Evolutionary conservation across 2,888 invertebrate species (phyloP), one percentile per base, ranked within the genome.

Genomic region (Heterodera filipjevi): DNA sequence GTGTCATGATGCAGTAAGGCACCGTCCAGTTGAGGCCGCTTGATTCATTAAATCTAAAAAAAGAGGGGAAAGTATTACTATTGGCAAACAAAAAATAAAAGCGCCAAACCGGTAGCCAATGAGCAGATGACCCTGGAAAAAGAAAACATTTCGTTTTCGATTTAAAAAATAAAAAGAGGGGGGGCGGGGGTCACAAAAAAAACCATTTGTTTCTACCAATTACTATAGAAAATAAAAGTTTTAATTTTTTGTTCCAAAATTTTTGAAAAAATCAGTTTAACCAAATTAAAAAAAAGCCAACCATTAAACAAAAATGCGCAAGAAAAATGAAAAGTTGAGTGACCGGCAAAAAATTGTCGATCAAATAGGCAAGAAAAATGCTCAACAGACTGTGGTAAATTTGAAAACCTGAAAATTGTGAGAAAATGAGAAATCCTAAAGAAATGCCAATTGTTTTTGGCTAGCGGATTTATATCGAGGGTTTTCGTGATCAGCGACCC

Each of bases 11-110:
- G 91, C 98, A 98, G 82, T 96, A 96, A 0, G 97, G 96, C 93
- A 96, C 95, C 10, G 96, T 97, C 97, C 98, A 99, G 81, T 94
- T 94, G 78, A 98, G 96, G 86, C 95, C 95, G 71, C 83, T 85
- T 3, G 95, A 95, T 85, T 94, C 93, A 0, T 94, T 94, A 83
- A 91, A 92, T 84, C 92, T 92, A 44, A 77, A 72, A 73, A 39
- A 53, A 19, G n/a, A n/a, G n/a, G 19, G 22, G 30, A 49, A 27
- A 32, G 1, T 30, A 66, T 16, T 0, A 1, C 14, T 27, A 1
- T 27, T 27, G 27, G 6, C 10, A 27, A n/a, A n/a, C n/a, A 27
- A 59, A 59, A 59, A 27, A 22, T 16, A 49, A 22, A 74, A 35
- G 22, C 33, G n/a, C n/a, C n/a, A 14, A 39, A 53, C 71, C 71